Evolutionary conservation across 2,113 vertebrate species (phyloP), one percentile per base, ranked within the genome.

Genomic region (Ammodytes dubius): DNA sequence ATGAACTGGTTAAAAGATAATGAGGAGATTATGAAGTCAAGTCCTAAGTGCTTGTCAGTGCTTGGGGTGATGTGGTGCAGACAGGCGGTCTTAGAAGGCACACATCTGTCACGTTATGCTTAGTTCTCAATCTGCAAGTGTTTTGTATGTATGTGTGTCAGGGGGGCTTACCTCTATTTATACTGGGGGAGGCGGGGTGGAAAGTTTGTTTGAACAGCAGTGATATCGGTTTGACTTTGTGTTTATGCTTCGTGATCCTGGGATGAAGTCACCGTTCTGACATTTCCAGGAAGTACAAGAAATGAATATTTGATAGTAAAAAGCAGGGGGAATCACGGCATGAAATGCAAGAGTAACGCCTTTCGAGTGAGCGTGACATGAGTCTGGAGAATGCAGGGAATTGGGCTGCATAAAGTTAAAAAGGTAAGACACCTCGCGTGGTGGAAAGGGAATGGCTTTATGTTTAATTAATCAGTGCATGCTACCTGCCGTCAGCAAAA

Each of bases 381-480:
- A 60, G 64, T 50, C 49, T 27, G 27, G 27, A 27, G 0, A 53
- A 19, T 6, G 17, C 7, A 19, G 11, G 27, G 6, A 40, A 56
- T 15, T 10, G 1, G 27, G 7, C 13, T 47, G 39, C 7, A 63
- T 39, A 57, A 58, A 27, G 13, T 7, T 11, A 60, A 35, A 45
- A 76, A 17, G 13, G 10, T 54, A 14, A 13, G 58, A 54, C 42
- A 58, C 17, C 4, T 40, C 17, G 27, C 6, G 35, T 70, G 46
- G 75, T 27, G 27, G 40, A 80, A 43, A 77, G 64, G 52, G 73
- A 74, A 92, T 74, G 54, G 68, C 59, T 81, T 77, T 67, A 84
- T 89, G 73, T 89, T 82, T 92, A 90, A 90, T 90, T 87, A 65
- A 88, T 78, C 59, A n/a, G 17, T 14, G 49, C 69, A 35, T 83